A percentile compares a stretch with the other conserved stretches of the same genome.
Evolutionary conservation across 2,888 invertebrate species (phyloP).

Genomic region (Epinotia brunnichana): DNA sequence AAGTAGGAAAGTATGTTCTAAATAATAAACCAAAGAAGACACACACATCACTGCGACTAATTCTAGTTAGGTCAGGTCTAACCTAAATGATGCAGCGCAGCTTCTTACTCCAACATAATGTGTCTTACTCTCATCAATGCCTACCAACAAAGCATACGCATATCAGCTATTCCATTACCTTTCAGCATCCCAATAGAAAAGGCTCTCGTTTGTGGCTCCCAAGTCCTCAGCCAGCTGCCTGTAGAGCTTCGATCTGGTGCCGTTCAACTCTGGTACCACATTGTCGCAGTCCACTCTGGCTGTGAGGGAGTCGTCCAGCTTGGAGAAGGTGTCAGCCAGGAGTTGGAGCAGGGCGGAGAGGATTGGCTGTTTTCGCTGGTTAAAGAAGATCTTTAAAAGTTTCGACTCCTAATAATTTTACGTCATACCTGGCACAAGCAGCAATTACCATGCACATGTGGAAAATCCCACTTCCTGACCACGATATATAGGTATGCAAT

Average conservation of each 20-base stretch:
- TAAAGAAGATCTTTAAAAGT: constrained; percentile 20
- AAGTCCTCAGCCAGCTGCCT: constrained; percentile 64
- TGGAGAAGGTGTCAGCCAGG: constrained; percentile 59
- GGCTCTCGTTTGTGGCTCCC: constrained; percentile 63
- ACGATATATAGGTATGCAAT: no score
- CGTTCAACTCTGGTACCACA: constrained; percentile 54
- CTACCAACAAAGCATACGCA: no score
- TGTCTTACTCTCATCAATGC: no score
- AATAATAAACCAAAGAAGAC: no score
- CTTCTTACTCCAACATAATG: not conserved
- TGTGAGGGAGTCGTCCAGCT: constrained; percentile 54
- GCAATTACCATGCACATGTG: no score
- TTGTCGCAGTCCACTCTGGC: constrained; percentile 60
- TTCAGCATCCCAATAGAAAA: constrained; percentile 70
- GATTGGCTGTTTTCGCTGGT: constrained; percentile 60
- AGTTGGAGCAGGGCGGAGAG: constrained; percentile 62
- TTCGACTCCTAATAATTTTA: not conserved
- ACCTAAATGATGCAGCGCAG: no score
- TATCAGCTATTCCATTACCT: constrained; percentile 54
- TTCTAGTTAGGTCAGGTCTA: no score
- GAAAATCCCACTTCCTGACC: no score
- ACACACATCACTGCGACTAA: no score
- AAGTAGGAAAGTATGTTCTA: not conserved
- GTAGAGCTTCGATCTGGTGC: constrained; percentile 58
- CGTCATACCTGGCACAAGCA: no score